Percentiles rank a stretch among this genome's conserved stretches.
Evolutionary conservation across 2,113 vertebrate species (phyloP).

Genomic region (Donacobius atricapilla): DNA sequence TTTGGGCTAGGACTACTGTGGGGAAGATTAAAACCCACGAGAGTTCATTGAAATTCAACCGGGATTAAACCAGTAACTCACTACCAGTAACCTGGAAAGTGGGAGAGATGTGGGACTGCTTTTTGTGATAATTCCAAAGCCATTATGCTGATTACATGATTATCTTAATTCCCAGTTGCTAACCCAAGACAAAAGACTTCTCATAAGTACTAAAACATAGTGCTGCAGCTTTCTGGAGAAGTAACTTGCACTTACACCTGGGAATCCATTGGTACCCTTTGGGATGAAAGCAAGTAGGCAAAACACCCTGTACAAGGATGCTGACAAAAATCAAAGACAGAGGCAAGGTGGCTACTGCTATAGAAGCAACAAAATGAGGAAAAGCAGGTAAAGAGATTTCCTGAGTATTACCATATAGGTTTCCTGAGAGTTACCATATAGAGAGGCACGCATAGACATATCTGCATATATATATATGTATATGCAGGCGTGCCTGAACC

Average conservation of each 20-base stretch:
- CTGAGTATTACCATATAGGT: not conserved
- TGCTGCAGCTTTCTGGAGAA: not conserved
- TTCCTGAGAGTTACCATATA: not conserved
- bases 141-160: slow-evolving; percentile 10
- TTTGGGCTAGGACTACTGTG: not conserved
- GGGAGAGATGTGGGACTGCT: not conserved
- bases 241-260: not conserved
- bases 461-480: too few relatives aligned
- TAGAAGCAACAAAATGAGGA: not conserved
- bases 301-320: not conserved
- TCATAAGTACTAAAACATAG: not conserved
- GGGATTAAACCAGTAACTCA: slow-evolving; percentile 12
- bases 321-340: not conserved
- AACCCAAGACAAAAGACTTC: not conserved
- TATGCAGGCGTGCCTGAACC: not conserved
- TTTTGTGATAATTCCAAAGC: not conserved
- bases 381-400: not conserved
- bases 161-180: not conserved
- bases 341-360: not conserved
- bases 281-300: not conserved
- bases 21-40: not conserved
- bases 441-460: not conserved
- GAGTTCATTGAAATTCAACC: not conserved
- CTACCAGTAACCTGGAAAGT: not conserved
- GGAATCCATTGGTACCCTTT: not conserved